These are phyloP conservation scores for Pitta sordida DNA, from an alignment of 2,113 vertebrate genomes.

Conservation along the genomic window DNA sequence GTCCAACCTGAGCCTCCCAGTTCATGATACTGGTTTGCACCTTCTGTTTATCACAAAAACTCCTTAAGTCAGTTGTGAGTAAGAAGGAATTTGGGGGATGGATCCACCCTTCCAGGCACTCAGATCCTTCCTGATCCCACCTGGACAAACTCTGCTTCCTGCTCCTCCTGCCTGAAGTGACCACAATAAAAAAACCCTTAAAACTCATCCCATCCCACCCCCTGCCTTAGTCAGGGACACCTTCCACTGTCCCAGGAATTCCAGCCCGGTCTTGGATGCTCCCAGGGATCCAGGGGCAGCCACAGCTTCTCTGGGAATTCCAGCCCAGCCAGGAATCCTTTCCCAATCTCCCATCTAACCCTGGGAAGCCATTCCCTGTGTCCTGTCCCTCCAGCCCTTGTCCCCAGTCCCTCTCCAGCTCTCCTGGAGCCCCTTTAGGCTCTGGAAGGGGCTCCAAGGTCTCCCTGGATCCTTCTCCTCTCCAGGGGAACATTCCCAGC, in stretches of 20 bases:
- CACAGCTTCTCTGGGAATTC: background rate
- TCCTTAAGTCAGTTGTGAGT: background rate
- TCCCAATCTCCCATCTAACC: fast-evolving
- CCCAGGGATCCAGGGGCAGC: too few species aligned
- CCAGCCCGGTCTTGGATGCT: background rate
- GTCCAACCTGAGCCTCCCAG: background rate
- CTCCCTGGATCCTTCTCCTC: background rate
- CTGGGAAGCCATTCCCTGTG: background rate
- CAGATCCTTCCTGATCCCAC: too few species aligned
- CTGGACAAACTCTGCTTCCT: too few species aligned
- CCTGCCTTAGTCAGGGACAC: background rate
- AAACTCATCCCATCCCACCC: too few species aligned
- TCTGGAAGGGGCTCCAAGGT: background rate
- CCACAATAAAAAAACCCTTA: too few species aligned
- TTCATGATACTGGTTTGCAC: background rate
- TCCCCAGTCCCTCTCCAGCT: background rate
- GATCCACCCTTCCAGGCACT: background rate
- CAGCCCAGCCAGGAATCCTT: background rate
- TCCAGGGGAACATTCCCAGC: background rate
- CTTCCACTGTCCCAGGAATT: background rate
- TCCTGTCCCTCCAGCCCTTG: fast-evolving
- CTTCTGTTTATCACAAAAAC: background rate
- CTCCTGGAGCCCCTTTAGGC: background rate
- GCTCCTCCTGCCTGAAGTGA: too few species aligned
- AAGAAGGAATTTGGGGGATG: background rate